Conservation (phyloP, 2,888 invertebrate species). For the Eurytoma californica region DNA sequence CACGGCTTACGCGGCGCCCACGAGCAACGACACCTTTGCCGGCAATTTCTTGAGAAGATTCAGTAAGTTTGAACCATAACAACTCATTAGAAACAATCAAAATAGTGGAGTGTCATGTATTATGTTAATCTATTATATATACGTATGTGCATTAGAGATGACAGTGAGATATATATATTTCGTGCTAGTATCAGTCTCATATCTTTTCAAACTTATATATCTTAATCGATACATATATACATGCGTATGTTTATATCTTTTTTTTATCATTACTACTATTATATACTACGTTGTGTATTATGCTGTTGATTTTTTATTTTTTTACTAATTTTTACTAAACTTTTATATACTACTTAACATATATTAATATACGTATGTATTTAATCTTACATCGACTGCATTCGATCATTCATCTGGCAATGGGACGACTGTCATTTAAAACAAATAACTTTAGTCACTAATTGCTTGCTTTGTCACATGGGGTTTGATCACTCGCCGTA, state of each 20-base stretch:
- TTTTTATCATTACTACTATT: neutral
- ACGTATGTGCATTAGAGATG: constrained; percentile 44
- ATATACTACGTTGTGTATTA: constrained; percentile 5
- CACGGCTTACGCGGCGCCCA: neutral
- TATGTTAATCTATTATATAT: constrained; percentile 36
- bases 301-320: neutral
- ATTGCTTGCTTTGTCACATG: constrained; percentile 39
- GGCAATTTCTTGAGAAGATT: constrained; percentile 89
- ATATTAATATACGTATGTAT: constrained; percentile 36
- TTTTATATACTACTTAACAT: constrained; percentile 5
- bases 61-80: constrained; percentile 84
- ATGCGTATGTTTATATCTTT: constrained; percentile 37
- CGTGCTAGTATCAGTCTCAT: constrained; percentile 23
- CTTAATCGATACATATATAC: constrained; percentile 25
- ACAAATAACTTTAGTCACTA: constrained; percentile 27
- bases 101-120: constrained; percentile 64
- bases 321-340: neutral
- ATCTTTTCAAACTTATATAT: constrained; percentile 16
- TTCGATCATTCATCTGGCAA: constrained; percentile 41
- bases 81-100: constrained; percentile 35
- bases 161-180: constrained; percentile 43
- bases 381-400: constrained; percentile 30
- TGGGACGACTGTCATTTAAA: neutral
- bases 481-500: constrained; percentile 21
- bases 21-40: constrained; percentile 71